Evolutionary conservation across 2,113 vertebrate genomes (phyloP).

Genomic region (Tachuris rubrigastra): DNA sequence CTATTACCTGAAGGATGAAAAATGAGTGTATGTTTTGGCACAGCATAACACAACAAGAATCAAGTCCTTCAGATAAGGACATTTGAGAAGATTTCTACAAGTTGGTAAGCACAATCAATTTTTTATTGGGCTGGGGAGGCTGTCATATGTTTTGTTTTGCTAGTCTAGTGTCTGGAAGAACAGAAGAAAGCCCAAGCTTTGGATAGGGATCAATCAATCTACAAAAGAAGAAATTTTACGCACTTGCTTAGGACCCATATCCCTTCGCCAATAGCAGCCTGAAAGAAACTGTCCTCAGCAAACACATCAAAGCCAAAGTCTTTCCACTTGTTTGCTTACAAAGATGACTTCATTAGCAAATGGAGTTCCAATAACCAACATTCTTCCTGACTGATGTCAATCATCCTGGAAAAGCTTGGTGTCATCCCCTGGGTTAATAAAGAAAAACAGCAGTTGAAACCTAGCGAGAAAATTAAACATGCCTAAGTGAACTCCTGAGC

Average conservation of each 20-base stretch:
- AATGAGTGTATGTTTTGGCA: background rate
- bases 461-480: slow-evolving; percentile 5
- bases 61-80: background rate
- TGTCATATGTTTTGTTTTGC: background rate
- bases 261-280: background rate
- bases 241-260: background rate
- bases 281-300: background rate
- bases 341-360: slow-evolving; percentile 3
- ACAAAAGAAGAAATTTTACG: background rate
- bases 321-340: background rate
- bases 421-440: background rate
- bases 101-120: background rate
- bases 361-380: background rate
- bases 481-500: background rate
- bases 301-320: background rate
- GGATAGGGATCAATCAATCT: background rate
- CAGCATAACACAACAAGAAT: background rate
- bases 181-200: background rate
- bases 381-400: background rate
- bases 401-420: background rate
- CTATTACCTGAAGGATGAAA: background rate
- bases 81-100: background rate
- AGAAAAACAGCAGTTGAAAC: slow-evolving; percentile 8
- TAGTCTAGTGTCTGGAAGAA: background rate
- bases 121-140: background rate